Evolutionary conservation across 30 jellyfish, hydroid and myxozoan species (phyloP).

Genomic region (Chrysaora quinquecirrha): DNA sequence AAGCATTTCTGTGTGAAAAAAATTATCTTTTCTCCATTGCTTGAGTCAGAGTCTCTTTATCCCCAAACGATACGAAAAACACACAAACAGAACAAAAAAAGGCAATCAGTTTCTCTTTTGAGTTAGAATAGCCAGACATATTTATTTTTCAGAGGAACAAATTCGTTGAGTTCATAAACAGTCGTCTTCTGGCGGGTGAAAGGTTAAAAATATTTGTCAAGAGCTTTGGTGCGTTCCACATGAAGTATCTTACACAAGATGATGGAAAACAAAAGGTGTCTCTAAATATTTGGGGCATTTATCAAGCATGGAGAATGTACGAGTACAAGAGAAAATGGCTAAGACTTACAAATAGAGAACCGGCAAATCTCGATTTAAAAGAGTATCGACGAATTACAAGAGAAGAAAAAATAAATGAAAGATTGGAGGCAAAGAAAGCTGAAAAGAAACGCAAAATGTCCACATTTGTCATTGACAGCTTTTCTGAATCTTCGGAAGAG

Average conservation of each 20-base stretch:
- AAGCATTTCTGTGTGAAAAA: no score
- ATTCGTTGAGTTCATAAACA: constrained; percentile 42
- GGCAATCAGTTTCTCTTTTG: no score
- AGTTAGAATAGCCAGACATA: no score
- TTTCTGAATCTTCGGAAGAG: constrained; percentile 30
- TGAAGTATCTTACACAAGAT: constrained; percentile 40
- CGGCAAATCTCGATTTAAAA: constrained; percentile 27
- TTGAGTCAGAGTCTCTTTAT: no score
- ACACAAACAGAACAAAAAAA: no score
- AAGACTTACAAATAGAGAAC: constrained; percentile 40
- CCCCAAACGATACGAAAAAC: no score
- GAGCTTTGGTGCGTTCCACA: constrained; percentile 48
- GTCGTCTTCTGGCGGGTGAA: constrained; percentile 49
- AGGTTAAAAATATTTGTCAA: constrained; percentile 31
- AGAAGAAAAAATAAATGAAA: constrained; percentile 51
- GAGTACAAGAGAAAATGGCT: constrained; percentile 61
- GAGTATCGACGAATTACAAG: constrained; percentile 46
- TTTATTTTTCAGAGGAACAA: constrained; percentile 46
- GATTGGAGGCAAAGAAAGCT: constrained; percentile 21
- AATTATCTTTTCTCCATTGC: no score
- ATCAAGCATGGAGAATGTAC: constrained; percentile 70
- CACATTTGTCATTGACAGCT: constrained; percentile 3
- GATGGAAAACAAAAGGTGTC: constrained; percentile 21
- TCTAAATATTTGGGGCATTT: constrained; percentile 64
- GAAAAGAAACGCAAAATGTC: constrained; percentile 55